These are phyloP conservation scores for Agrochola macilenta DNA, from an alignment of 2,888 invertebrate species.

Conservation along the genomic window DNA sequence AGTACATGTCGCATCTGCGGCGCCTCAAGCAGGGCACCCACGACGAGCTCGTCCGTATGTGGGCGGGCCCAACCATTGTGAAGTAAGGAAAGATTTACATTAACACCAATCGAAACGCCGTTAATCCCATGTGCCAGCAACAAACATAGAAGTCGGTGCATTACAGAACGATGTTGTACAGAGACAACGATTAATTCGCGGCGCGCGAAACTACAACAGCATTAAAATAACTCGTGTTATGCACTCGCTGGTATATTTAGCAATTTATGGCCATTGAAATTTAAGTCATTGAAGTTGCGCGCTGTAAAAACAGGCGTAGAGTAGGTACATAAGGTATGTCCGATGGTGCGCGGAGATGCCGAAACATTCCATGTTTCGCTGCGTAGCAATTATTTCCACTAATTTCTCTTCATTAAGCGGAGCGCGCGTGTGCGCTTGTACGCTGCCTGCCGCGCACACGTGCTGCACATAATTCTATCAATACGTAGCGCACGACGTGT, in stretches of 20 bases:
- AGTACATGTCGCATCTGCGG: constrained; percentile 3
- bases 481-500: constrained; percentile 42
- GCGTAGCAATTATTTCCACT: constrained; percentile 62
- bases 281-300: constrained; percentile 34
- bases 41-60: constrained; percentile 23
- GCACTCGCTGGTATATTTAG: constrained; percentile 35
- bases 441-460: constrained; percentile 35
- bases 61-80: constrained; percentile 42
- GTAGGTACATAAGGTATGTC: constrained; percentile 26
- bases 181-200: constrained; percentile 16
- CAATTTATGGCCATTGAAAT: constrained; percentile 32
- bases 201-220: constrained; percentile 31
- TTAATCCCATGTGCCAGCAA: background rate
- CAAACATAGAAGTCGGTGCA: background rate
- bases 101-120: constrained; percentile 5
- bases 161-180: background rate
- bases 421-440: constrained; percentile 38
- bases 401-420: constrained; percentile 71
- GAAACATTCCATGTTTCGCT: constrained; percentile 58
- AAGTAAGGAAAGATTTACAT: constrained; percentile 24
- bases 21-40: background rate
- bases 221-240: constrained; percentile 39
- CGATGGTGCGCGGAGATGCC: constrained; percentile 58
- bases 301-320: constrained; percentile 25
- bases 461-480: constrained; percentile 45